A percentile compares a stretch with the other conserved stretches of the same genome.
Conservation (phyloP, 2,113 vertebrate species). For the Hippocampus mohnikei region DNA sequence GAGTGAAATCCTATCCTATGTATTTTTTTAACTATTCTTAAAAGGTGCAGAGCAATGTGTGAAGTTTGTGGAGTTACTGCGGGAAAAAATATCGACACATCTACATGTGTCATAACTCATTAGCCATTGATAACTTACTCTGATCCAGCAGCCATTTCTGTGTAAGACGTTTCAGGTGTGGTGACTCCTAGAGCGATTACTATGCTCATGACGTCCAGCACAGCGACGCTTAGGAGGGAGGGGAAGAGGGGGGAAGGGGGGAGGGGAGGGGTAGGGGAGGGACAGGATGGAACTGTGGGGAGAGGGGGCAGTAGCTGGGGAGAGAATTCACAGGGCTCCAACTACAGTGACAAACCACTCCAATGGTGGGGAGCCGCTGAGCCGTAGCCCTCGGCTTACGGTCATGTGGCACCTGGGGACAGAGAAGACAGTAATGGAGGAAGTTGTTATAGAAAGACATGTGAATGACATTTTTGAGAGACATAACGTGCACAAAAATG, state of each 20-base stretch:
- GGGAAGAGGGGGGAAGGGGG: conserved; percentile 67
- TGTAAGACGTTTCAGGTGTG: conserved; percentile 99
- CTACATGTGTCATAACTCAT: background rate
- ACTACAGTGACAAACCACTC: conserved; percentile 87
- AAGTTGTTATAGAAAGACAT: background rate
- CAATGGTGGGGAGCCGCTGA: conserved; percentile 86
- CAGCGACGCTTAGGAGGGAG: conserved; percentile 74
- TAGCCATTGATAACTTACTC: conserved; percentile 80
- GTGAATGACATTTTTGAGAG: background rate
- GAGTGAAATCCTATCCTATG: too few species aligned
- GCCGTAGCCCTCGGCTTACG: conserved; percentile 88
- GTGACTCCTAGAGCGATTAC: conserved; percentile 99
- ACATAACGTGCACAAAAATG: background rate
- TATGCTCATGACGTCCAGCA: conserved; percentile 99
- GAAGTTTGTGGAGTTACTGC: background rate
- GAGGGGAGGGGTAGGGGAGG: conserved; percentile 39
- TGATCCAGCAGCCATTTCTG: conserved; percentile 99
- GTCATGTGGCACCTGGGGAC: conserved; percentile 89
- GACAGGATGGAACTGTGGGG: conserved; percentile 73
- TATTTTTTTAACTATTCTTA: too few species aligned
- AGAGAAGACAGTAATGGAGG: conserved; percentile 11
- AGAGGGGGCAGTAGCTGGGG: conserved; percentile 69
- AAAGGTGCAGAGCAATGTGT: too few species aligned
- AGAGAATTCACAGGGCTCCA: conserved; percentile 87
- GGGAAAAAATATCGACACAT: too few species aligned